A percentile compares a stretch with the other conserved stretches of the same genome.
phyloP scores from a whole-genome alignment of 2,113 vertebrate genomes.

The Podarcis cretensis region DNA sequence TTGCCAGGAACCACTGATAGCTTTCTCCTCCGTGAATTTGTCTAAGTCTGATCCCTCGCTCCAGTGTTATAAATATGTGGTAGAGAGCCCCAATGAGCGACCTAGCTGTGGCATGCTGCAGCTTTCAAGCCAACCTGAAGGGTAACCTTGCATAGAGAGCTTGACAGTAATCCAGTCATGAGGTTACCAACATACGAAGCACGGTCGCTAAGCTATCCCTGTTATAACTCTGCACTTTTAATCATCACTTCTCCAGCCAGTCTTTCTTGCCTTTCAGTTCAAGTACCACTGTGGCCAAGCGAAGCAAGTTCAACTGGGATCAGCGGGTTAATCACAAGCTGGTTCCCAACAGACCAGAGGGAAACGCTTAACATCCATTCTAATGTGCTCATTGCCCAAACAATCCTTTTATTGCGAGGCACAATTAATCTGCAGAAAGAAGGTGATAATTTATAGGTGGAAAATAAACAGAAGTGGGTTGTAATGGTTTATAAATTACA shows the following conservation, averaged over 20 bases:
- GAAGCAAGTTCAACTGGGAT: conserved; percentile 35
- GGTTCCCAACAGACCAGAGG: not conserved
- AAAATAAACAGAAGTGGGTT: conserved; percentile 17
- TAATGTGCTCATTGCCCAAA: not conserved
- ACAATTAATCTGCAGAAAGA: conserved; percentile 23
- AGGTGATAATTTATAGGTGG: not conserved
- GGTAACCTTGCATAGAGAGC: too few species aligned
- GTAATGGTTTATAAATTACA: not conserved
- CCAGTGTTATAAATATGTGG: too few species aligned
- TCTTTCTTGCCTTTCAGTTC: conserved; percentile 39
- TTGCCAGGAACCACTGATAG: too few species aligned
- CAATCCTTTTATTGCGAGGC: not conserved
- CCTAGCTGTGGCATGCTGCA: too few species aligned
- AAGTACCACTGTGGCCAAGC: conserved; percentile 26
- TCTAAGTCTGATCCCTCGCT: too few species aligned
- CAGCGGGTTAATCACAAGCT: conserved; percentile 39
- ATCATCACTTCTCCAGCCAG: conserved; percentile 12
- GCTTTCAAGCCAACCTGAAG: too few species aligned
- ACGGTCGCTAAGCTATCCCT: not conserved
- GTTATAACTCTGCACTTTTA: conserved; percentile 41
- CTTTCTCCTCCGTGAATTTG: too few species aligned
- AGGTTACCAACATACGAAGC: too few species aligned
- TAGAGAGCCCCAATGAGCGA: too few species aligned
- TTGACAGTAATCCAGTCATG: too few species aligned
- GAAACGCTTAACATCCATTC: not conserved